Percentiles rank a stretch among this genome's conserved stretches.
phyloP scores from a whole-genome alignment of 2,888 invertebrate genomes.

The Xylota sylvarum region DNA sequence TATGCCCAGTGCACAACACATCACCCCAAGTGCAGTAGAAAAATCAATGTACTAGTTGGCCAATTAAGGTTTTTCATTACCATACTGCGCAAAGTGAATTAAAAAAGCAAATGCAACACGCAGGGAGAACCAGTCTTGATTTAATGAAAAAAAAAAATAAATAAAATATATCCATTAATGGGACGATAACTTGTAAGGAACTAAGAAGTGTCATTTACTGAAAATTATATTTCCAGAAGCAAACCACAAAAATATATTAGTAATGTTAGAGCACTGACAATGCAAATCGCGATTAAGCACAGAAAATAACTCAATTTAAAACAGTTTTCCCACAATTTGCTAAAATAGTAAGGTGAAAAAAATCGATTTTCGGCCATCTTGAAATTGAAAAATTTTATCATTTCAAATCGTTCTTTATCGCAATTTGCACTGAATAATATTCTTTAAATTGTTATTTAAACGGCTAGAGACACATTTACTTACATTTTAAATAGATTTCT shows the following conservation, averaged over 20 bases:
- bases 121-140: background rate
- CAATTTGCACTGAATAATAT: background rate
- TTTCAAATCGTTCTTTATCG: conserved; percentile 2
- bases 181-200: background rate
- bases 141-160: background rate
- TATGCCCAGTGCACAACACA: background rate
- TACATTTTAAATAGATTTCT: conserved; percentile 45
- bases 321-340: conserved; percentile 18
- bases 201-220: background rate
- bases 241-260: background rate
- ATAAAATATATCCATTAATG: background rate
- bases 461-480: conserved; percentile 22
- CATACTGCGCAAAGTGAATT: conserved; percentile 24
- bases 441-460: background rate
- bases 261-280: background rate
- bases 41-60: conserved; percentile 21
- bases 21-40: background rate
- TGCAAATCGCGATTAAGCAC: background rate
- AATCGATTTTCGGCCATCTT: conserved; percentile 74
- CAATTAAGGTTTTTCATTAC: conserved; percentile 6
- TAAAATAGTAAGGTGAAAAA: conserved; percentile 25
- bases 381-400: conserved; percentile 31
- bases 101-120: conserved; percentile 3
- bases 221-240: background rate
- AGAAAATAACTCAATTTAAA: conserved; percentile 4